A percentile compares a stretch with the other conserved stretches of the same genome.
These are phyloP conservation scores for Oreotrochilus melanogaster DNA, from an alignment of 2,113 vertebrate genomes.

Conservation along the genomic window DNA sequence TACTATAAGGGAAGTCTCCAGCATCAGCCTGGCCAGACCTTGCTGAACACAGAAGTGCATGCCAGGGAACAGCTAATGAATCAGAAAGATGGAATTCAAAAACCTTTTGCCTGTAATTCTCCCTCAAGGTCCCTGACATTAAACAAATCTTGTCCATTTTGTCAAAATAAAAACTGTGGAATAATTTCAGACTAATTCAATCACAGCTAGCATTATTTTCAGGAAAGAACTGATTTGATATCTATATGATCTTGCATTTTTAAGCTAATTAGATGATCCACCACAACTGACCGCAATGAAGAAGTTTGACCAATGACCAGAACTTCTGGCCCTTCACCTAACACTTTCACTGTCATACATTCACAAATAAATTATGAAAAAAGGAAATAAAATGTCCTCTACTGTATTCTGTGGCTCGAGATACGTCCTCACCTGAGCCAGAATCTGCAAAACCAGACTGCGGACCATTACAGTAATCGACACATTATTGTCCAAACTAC, in stretches of 20 bases:
- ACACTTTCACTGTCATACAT: neutral
- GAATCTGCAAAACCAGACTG: neutral
- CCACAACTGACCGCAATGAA: neutral
- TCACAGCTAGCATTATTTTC: neutral
- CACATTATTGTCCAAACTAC: neutral
- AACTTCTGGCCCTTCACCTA: neutral
- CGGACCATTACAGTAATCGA: neutral
- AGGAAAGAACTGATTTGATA: neutral
- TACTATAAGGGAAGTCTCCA: neutral
- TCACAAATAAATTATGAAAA: neutral
- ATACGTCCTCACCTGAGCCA: neutral
- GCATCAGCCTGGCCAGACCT: neutral
- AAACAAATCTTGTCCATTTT: neutral
- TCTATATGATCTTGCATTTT: neutral
- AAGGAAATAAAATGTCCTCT: neutral
- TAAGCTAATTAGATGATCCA: neutral
- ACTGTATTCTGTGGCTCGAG: neutral
- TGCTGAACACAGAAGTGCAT: neutral
- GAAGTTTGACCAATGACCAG: neutral
- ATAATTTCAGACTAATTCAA: neutral
- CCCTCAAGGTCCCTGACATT: neutral
- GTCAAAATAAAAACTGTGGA: neutral
- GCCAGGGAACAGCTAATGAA: neutral
- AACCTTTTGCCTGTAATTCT: neutral
- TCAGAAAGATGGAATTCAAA: neutral